These are phyloP conservation scores for Cordilura impudica DNA, from an alignment of 2,888 invertebrate species.

Conservation along the genomic window DNA sequence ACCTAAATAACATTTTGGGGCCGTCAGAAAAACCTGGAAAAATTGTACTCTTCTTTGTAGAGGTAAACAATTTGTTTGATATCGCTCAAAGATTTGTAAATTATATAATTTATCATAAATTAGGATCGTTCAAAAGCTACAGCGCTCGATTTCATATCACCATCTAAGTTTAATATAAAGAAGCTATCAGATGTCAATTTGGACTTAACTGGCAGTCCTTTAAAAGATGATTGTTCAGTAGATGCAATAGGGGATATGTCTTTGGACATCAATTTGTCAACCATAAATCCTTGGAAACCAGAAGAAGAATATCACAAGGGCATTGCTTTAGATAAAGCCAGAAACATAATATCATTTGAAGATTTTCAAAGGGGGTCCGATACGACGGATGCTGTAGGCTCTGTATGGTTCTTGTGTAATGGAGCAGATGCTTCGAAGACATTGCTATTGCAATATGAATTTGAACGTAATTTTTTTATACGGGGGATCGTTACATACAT, in stretches of 20 bases:
- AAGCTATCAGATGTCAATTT: constrained; percentile 52
- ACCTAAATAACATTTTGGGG: constrained; percentile 68
- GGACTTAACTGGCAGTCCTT: constrained; percentile 76
- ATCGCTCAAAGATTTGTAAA: not conserved
- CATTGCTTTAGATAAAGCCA: constrained; percentile 67
- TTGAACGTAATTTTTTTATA: constrained; percentile 65
- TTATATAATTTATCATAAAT: not conserved
- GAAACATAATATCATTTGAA: constrained; percentile 69
- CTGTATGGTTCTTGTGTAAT: constrained; percentile 82
- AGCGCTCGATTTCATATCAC: constrained; percentile 56
- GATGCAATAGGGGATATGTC: constrained; percentile 73
- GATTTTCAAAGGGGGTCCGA: constrained; percentile 66
- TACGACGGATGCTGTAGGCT: constrained; percentile 64
- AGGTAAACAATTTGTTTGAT: constrained; percentile 59
- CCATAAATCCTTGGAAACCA: constrained; percentile 70
- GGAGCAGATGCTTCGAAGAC: constrained; percentile 79
- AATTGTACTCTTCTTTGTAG: constrained; percentile 69
- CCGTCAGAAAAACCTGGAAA: constrained; percentile 64
- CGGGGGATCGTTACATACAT: constrained; percentile 72
- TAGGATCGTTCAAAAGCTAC: constrained; percentile 55
- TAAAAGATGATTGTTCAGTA: constrained; percentile 75
- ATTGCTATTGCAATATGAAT: constrained; percentile 71
- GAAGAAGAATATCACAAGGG: constrained; percentile 74
- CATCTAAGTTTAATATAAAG: constrained; percentile 63
- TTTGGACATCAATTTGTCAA: constrained; percentile 66